Evolutionary conservation across 2,797 vertebrate species (phyloP).

Genomic region (Lemur catta): DNA sequence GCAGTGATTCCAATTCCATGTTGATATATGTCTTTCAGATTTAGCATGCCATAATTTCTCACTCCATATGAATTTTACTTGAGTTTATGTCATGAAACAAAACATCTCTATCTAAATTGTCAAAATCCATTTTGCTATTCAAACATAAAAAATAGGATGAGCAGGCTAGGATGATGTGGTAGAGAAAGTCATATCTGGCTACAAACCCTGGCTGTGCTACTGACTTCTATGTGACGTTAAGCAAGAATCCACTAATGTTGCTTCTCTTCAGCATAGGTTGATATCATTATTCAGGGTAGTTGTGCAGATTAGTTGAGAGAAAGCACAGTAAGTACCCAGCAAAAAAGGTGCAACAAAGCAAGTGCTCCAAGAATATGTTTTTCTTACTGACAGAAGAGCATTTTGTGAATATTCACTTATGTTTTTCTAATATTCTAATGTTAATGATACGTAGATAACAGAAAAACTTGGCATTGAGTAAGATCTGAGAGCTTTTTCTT

Average conservation of each 20-base stretch:
- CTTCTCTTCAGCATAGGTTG: neutral
- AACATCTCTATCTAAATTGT: neutral
- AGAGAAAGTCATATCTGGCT: neutral
- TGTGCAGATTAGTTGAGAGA: neutral
- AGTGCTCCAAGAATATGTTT: neutral
- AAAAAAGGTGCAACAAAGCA: neutral
- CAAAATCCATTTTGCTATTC: neutral
- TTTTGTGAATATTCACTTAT: neutral
- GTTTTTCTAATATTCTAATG: neutral
- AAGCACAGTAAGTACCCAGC: neutral
- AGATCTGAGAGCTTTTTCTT: neutral
- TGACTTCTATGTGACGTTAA: neutral
- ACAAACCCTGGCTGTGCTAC: neutral
- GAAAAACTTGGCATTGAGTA: neutral
- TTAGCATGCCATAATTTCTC: neutral
- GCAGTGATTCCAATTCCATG: neutral
- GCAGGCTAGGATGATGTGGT: neutral
- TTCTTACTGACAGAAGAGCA: neutral
- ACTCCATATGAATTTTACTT: neutral
- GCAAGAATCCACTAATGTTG: neutral
- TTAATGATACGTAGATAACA: neutral
- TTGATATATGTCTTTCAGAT: neutral
- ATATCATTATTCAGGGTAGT: neutral
- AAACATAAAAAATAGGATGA: neutral
- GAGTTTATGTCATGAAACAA: neutral